Base-by-base conservation (phyloP, 2,113 vertebrate genomes). In the Corythornis vintsioides region DNA sequence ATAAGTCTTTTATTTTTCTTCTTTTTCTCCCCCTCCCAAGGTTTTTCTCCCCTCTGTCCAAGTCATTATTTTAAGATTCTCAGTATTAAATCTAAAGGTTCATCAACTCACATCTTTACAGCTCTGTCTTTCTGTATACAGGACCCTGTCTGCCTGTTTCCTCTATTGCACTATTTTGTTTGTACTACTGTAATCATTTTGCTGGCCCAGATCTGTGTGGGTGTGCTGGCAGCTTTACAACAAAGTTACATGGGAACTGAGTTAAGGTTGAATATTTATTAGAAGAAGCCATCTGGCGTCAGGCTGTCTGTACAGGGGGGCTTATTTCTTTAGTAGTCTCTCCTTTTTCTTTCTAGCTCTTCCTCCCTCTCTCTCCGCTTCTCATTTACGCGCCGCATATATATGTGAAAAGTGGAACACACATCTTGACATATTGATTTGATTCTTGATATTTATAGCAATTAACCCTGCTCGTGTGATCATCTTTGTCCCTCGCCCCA, bases 231-330 rank as follows among this genome's bases (percentile, higher is more conserved):
- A 99, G 98, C 97, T 97, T 98, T 97, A 99, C 99, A 99, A 97
- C 98, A 98, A 99, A 99, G 99, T 99, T 99, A 99, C 99, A 99
- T 99, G 99, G 99, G 98, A 99, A 99, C 98, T 97, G 98, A 99
- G 99, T 99, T 99, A 99, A 99, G 99, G 99, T 99, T 99, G 99
- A 99, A 99, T 99, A 99, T 99, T 99, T 99, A 99, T 99, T 99
- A 99, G 99, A 99, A 99, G 98, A 99, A 99, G 99, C 99, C 99
- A 99, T 99, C 99, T 99, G 99, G 99, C 99, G 99, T 99, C 99
- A 98, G 98, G 97, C 98, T 98, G 99, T 99, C 99, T 99, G 98
- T 98, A 98, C 98, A 98, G 98, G 98, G 98, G 97, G 98, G 98
- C 97, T 98, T 97, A 97, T 98, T 98, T 98, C 98, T 98, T 98